Percentiles rank a stretch among this genome's conserved stretches.
phyloP scores from a whole-genome alignment of 37 sponge, comb jelly and placozoan genomes.

The Diacarnus erythraeanus region DNA sequence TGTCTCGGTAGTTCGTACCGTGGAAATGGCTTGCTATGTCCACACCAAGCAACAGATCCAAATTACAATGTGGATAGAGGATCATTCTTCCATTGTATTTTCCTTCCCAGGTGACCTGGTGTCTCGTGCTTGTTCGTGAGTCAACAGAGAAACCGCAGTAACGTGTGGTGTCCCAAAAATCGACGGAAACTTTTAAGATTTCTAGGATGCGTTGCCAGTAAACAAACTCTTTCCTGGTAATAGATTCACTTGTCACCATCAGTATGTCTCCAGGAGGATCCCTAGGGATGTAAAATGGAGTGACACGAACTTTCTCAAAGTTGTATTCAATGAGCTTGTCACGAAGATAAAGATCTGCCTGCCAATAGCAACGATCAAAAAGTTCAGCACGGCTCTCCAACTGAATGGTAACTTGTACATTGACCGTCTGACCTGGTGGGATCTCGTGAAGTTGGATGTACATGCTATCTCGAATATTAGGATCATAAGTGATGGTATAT shows the following conservation, averaged over 20 bases:
- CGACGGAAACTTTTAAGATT: constrained; percentile 47
- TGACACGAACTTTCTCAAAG: constrained; percentile 57
- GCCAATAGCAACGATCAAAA: constrained; percentile 73
- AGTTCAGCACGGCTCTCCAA: constrained; percentile 78
- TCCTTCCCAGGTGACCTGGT: constrained; percentile 68
- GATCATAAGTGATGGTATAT: constrained; percentile 66
- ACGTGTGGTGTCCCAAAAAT: constrained; percentile 77
- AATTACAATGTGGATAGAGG: constrained; percentile 66
- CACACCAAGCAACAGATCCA: constrained; percentile 18
- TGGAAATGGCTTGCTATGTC: constrained; percentile 75
- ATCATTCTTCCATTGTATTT: constrained; percentile 59
- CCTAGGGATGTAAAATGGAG: constrained; percentile 66
- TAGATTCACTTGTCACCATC: constrained; percentile 63
- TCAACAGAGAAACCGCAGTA: constrained; percentile 72
- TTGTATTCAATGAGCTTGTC: constrained; percentile 85
- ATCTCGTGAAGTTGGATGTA: constrained; percentile 59
- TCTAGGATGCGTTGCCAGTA: constrained; percentile 77
- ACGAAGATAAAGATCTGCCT: constrained; percentile 71
- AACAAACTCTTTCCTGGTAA: constrained; percentile 68
- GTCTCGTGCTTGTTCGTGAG: constrained; percentile 34
- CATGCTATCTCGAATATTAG: constrained; percentile 71
- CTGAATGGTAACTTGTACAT: constrained; percentile 57
- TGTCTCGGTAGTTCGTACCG: constrained; percentile 24
- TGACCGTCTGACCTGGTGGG: constrained; percentile 53
- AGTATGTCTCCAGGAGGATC: constrained; percentile 71